Evolutionary conservation across 2,888 invertebrate species (phyloP), one percentile per base, ranked within the genome.

Genomic region (Parapristionchus giblindavisi): DNA sequence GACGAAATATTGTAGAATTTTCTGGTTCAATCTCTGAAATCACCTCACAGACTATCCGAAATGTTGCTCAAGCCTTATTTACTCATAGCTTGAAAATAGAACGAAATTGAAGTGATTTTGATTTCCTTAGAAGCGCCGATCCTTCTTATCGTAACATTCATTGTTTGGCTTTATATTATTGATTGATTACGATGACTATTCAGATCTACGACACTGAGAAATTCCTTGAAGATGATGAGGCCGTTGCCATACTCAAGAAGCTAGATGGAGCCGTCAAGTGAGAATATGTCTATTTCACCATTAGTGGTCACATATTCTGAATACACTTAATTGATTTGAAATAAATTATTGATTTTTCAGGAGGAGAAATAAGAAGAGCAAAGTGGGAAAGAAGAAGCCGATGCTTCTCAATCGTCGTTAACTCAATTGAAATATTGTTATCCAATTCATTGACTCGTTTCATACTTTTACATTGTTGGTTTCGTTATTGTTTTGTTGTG

Each of bases 131-230:
- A n/a, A n/a, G n/a, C n/a, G n/a, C n/a, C n/a, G n/a, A n/a, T n/a
- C n/a, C n/a, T n/a, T n/a, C n/a, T n/a, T n/a, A n/a, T n/a, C n/a
- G n/a, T n/a, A 17, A 17, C 24, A 11, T 8, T 17, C n/a, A n/a
- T n/a, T n/a, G n/a, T n/a, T n/a, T n/a, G n/a, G n/a, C n/a, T n/a
- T n/a, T n/a, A n/a, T n/a, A 43, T 43, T 43, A 63, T 24, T 27
- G 1, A 3, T 24, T 17, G 24, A 52, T 52, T 52, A n/a, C 34
- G 21, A 36, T 3, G 17, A 11, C 29, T 29, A 8, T 65, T 5
- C 43, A 73, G 73, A 61, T 73, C 29, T 81, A 79, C 60, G 75
- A 81, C 48, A 76, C 76, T 5, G 58, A 76, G 65, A 27, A 40
- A 36, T 51, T 68, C 36, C 56, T 77, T 29, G 74, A 74, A 36